Evolutionary conservation across 1,140 invertebrate genomes (phyloP).

Genomic region (Idris sp.): DNA sequence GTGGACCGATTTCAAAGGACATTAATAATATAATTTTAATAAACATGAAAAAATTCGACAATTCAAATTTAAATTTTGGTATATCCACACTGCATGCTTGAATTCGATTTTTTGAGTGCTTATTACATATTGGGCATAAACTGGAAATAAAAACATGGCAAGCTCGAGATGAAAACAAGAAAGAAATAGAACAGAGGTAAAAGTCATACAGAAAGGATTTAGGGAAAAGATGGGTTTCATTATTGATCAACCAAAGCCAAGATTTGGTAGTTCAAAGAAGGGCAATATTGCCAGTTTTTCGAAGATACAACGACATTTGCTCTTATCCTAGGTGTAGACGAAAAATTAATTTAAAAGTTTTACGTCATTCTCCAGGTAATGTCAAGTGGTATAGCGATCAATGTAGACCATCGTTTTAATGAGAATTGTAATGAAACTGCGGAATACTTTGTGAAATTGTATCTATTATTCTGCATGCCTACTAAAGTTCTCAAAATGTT

Average conservation of each 20-base stretch:
- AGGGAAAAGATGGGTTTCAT: constrained; percentile 39
- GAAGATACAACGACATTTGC: constrained; percentile 13
- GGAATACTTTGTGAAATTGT: constrained; percentile 11
- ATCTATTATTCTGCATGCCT: constrained; percentile 30
- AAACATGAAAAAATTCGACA: neutral
- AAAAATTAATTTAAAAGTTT: constrained; percentile 65
- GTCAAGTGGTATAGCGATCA: constrained; percentile 54
- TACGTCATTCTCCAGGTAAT: constrained; percentile 63
- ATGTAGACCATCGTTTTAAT: constrained; percentile 41
- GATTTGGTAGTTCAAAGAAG: constrained; percentile 70
- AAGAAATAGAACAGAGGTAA: constrained; percentile 38
- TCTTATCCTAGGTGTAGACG: constrained; percentile 70
- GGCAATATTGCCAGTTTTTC: constrained; percentile 71
- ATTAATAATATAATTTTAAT: constrained; percentile 12
- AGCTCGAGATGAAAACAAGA: constrained; percentile 33
- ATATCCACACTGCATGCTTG: constrained; percentile 17
- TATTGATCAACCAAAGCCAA: constrained; percentile 66
- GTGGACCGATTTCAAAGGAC: neutral
- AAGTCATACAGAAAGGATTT: constrained; percentile 32
- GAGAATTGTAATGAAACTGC: constrained; percentile 1
- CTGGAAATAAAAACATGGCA: constrained; percentile 50
- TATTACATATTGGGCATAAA: constrained; percentile 11
- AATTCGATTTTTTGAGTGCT: constrained; percentile 25
- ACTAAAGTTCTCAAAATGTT: constrained; percentile 17
- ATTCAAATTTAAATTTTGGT: constrained; percentile 6